phyloP scores from a whole-genome alignment of 1,140 invertebrate species.

The Ptiloglossa arizonensis region DNA sequence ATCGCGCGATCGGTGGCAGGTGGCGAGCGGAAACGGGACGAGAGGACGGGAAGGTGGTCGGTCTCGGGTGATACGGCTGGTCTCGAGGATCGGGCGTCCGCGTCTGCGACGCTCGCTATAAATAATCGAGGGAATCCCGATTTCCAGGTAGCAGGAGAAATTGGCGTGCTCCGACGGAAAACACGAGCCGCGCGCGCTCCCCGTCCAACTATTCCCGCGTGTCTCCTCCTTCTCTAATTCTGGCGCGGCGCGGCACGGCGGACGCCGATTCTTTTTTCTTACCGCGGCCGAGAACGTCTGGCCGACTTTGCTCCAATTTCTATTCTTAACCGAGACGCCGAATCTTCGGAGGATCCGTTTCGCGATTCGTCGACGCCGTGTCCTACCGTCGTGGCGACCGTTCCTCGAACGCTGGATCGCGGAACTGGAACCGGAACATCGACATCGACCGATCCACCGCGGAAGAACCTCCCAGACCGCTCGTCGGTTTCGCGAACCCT shows the following conservation, averaged over 20 bases:
- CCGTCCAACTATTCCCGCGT: constrained; percentile 28
- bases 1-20: constrained; percentile 60
- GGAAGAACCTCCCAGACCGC: no score
- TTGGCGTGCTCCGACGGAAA: constrained; percentile 25
- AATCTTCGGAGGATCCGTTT: constrained; percentile 7
- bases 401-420: background rate
- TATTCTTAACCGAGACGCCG: constrained; percentile 37
- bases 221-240: constrained; percentile 30
- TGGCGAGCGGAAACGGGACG: constrained; percentile 25
- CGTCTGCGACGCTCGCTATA: constrained; percentile 55
- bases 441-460: no score
- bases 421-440: no score
- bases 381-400: no score
- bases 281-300: constrained; percentile 27
- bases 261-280: constrained; percentile 34
- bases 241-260: constrained; percentile 22
- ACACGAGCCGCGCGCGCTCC: constrained; percentile 13
- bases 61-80: constrained; percentile 8
- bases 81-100: constrained; percentile 22
- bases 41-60: constrained; percentile 37
- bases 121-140: constrained; percentile 66
- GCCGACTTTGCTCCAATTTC: constrained; percentile 50
- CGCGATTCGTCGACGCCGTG: background rate
- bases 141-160: constrained; percentile 50
- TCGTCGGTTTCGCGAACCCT: no score